Conservation (phyloP, 2,113 vertebrate species). For the Pipa parva region DNA sequence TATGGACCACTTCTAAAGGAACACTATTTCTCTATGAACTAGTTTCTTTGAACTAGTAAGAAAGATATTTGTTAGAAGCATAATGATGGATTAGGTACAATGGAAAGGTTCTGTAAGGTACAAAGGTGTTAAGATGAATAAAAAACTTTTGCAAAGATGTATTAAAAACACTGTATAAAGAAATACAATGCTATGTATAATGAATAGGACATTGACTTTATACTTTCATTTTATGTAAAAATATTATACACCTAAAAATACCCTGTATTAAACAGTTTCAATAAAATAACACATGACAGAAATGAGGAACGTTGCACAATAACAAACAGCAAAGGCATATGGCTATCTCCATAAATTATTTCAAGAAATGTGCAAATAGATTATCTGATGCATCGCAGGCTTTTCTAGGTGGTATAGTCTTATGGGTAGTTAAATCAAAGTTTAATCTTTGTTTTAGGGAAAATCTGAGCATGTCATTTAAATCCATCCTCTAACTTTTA, state of each 20-base stretch:
- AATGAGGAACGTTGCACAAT: no score
- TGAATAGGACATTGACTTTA: not conserved
- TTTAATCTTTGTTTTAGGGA: no score
- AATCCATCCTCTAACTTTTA: no score
- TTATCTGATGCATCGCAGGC: no score
- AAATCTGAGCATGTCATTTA: no score
- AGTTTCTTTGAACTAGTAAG: not conserved
- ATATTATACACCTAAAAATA: not conserved
- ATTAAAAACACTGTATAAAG: no score
- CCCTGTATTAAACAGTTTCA: not conserved
- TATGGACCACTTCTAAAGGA: not conserved
- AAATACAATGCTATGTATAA: not conserved
- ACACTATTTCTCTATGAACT: not conserved
- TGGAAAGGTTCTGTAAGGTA: not conserved
- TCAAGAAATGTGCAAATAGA: no score
- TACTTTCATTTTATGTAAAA: not conserved
- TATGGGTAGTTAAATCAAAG: no score
- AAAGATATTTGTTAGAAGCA: conserved; percentile 2
- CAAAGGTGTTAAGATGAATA: not conserved
- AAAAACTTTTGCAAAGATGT: no score
- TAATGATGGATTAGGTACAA: not conserved
- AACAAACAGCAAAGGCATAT: not conserved
- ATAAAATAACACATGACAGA: no score
- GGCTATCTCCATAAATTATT: not conserved
- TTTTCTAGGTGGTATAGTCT: no score